A percentile compares a stretch with the other conserved stretches of the same genome.
phyloP scores from a whole-genome alignment of 1,140 invertebrate species.

The Bombus polaris region DNA sequence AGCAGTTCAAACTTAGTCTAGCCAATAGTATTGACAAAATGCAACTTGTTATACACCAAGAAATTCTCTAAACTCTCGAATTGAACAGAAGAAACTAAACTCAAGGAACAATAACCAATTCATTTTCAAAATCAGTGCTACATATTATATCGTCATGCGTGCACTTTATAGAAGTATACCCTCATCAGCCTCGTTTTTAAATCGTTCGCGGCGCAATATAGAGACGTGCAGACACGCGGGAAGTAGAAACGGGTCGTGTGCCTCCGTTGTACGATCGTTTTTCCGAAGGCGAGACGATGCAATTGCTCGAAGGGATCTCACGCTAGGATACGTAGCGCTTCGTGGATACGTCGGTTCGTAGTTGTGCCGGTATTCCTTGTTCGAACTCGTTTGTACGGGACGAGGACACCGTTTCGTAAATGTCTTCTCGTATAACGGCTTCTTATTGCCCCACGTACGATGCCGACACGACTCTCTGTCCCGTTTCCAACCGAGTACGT shows the following conservation, averaged over 20 bases:
- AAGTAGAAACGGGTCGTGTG: neutral
- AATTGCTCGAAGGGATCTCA: conserved; percentile 62
- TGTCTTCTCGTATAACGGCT: conserved; percentile 63
- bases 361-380: conserved; percentile 15
- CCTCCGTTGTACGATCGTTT: conserved; percentile 38
- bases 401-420: conserved; percentile 59
- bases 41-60: neutral
- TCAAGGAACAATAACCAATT: neutral
- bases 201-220: neutral
- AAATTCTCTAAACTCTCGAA: neutral
- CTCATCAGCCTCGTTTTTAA: conserved; percentile 35
- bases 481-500: conserved; percentile 18
- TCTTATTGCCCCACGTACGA: conserved; percentile 65
- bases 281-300: conserved; percentile 38
- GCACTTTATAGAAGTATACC: neutral
- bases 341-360: conserved; percentile 32
- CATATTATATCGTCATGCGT: neutral
- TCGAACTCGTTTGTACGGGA: conserved; percentile 47
- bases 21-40: neutral
- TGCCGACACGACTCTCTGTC: conserved; percentile 51
- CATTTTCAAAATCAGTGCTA: neutral
- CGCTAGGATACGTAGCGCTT: conserved; percentile 44
- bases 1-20: neutral
- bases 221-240: neutral
- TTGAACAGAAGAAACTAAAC: too few relatives aligned